Evolutionary conservation across 2,797 vertebrate species (phyloP).

Genomic region (Mus caroli): DNA sequence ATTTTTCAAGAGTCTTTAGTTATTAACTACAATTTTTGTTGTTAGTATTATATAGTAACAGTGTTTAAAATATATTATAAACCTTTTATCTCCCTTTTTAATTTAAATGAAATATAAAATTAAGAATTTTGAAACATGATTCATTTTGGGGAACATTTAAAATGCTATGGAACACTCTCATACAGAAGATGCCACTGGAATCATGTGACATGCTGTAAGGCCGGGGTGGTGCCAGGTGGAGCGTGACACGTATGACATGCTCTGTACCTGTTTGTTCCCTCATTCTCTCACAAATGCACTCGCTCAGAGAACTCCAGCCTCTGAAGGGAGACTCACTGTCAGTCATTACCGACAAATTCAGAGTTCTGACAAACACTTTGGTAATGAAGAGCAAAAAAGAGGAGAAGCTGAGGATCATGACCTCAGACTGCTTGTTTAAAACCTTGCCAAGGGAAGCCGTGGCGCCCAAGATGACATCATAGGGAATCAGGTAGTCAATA

Average conservation of each 20-base stretch:
- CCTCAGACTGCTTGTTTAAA: constrained; percentile 4
- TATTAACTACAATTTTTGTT: constrained; percentile 77
- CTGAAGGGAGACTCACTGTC: neutral
- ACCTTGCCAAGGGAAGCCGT: neutral
- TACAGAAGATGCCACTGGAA: constrained; percentile 38
- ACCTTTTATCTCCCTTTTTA: constrained; percentile 75
- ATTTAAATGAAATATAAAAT: constrained; percentile 80
- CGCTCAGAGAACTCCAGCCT: neutral
- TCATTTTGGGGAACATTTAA: constrained; percentile 63
- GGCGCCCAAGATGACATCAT: neutral
- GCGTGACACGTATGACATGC: neutral
- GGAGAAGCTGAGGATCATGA: neutral
- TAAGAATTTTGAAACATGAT: constrained; percentile 55
- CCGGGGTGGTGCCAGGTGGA: neutral
- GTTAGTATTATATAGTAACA: constrained; percentile 70
- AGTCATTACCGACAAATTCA: neutral
- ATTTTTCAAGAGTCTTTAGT: constrained; percentile 74
- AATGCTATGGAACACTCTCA: constrained; percentile 53
- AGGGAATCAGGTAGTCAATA: neutral
- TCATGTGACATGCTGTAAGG: neutral
- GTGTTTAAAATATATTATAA: constrained; percentile 83
- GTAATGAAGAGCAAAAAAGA: constrained; percentile 49
- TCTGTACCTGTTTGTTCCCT: neutral
- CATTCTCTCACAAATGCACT: neutral
- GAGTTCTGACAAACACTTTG: constrained; percentile 67